Conservation (phyloP, 1,140 invertebrate genomes). For the Steinernema feltiae region DNA sequence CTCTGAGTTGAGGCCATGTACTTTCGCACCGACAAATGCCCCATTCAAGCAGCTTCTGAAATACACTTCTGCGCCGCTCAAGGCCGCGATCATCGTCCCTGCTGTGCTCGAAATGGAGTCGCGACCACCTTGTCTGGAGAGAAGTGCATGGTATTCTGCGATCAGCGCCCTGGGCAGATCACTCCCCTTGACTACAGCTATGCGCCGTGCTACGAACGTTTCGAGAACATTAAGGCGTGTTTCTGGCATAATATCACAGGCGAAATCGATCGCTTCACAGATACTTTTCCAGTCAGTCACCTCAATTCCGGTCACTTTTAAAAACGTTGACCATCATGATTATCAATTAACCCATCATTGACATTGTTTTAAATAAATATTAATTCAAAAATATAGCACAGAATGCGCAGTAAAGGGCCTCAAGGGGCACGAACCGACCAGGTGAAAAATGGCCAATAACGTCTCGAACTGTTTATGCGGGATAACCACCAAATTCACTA, state of each 20-base stretch:
- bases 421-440: too few species aligned
- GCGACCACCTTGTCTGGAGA: conserved; percentile 39
- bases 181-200: conserved; percentile 49
- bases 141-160: conserved; percentile 45
- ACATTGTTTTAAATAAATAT: too few species aligned
- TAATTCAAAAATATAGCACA: too few species aligned
- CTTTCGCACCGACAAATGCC: conserved; percentile 41
- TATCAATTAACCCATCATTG: too few species aligned
- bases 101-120: conserved; percentile 45
- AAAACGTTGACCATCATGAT: too few species aligned
- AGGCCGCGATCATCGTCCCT: conserved; percentile 31
- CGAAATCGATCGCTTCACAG: neutral
- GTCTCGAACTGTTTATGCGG: too few species aligned
- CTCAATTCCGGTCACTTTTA: neutral
- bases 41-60: conserved; percentile 46
- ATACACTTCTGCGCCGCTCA: conserved; percentile 51
- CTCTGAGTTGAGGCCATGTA: conserved; percentile 26
- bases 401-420: too few species aligned
- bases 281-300: neutral
- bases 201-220: conserved; percentile 44
- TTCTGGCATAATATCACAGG: conserved; percentile 40
- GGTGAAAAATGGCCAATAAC: too few species aligned
- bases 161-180: conserved; percentile 46
- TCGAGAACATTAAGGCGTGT: conserved; percentile 49
- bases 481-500: too few species aligned